Base-by-base conservation (phyloP, 2,113 vertebrate genomes). In the Motacilla alba region DNA sequence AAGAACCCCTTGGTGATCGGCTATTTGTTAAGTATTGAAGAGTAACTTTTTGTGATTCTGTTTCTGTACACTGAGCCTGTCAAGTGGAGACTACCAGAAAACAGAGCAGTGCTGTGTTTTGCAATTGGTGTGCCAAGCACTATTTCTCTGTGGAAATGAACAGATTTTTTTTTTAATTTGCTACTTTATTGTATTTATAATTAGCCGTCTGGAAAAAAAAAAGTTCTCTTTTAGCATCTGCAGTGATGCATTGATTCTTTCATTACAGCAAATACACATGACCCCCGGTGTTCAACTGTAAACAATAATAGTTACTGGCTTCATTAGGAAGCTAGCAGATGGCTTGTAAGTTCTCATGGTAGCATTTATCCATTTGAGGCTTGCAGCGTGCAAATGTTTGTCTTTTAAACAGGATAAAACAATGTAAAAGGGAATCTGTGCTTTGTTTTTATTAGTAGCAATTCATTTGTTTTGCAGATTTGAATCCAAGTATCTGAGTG, bases 281-380 rank as follows among this genome's bases (percentile, higher is more conserved):
- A 98, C 98, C 98, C 97, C 96, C 62, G 79, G 95, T 97, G 98
- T 97, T 98, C 92, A 93, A 96, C 95, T 97, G 97, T 97, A 98
- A 98, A 98, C 98, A 98, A 96, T 96, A 97, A 96, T 96, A 97
- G 97, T 97, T 98, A 97, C 96, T 93, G 97, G 97, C 96, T 97
- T 98, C 98, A 98, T 98, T 98, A 98, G 98, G 96, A 97, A 97
- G 94, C 95, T 93, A 96, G 97, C 98, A 98, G 98, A 98, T 98
- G 98, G 98, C 96, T 97, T 96, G 96, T 96, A 94, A 98, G 98
- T 98, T 97, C 98, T 98, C 96, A 64, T 83, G 97, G 98, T 98
- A 96, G 97, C 96, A 96, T 96, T 97, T 97, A 98, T 96, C 94
- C 97, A 97, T 97, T 95, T 96, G 97, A 85, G 95, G 96, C 97